Base-by-base conservation (phyloP, 2,888 invertebrate species). In the Drosophila suboccidentalis region DNA sequence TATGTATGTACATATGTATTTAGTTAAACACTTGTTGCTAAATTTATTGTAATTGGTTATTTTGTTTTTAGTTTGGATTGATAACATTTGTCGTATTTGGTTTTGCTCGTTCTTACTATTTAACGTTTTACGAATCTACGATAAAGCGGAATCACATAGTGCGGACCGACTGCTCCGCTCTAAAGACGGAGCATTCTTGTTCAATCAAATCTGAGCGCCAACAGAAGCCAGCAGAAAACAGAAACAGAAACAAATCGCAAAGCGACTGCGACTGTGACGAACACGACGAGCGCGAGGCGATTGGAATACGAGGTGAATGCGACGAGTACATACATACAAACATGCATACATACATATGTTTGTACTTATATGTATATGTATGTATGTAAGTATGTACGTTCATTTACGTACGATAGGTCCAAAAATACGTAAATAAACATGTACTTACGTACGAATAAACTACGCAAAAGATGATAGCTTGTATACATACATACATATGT, bases 401-500 rank as follows among this genome's bases (percentile, higher is more conserved):
- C n/a, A n/a, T n/a, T n/a, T n/a, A 13, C 13, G 36, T 36, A 36
- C 13, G 36, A 38, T 38, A n/a, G n/a, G 38, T 38, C n/a, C 38
- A 38, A 38, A 38, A 38, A 38, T 38, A 38, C 38, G 38, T 38
- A 38, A 38, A 38, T 38, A 38, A 73, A 61, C 26, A 50, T 50
- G 50, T 50, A 50, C 50, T 36, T 59, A 63, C 75, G 49, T 72
- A 63, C 66, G 65, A 82, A 73, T 76, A 78, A 84, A 87, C 87
- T 78, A 87, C 87, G 87, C 85, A 87, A 76, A 82, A 87, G 78
- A 78, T 78, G 81, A 68, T 84, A 69, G 63, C 54, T 75, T 77
- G 67, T 65, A 43, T 78, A 53, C 64, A 59, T 57, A 47, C 39
- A 17, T n/a, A 54, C 64, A 43, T 78, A 53, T 62, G 57, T 57